Conservation (phyloP, 2,888 invertebrate species). For the Theodoxus fluviatilis region DNA sequence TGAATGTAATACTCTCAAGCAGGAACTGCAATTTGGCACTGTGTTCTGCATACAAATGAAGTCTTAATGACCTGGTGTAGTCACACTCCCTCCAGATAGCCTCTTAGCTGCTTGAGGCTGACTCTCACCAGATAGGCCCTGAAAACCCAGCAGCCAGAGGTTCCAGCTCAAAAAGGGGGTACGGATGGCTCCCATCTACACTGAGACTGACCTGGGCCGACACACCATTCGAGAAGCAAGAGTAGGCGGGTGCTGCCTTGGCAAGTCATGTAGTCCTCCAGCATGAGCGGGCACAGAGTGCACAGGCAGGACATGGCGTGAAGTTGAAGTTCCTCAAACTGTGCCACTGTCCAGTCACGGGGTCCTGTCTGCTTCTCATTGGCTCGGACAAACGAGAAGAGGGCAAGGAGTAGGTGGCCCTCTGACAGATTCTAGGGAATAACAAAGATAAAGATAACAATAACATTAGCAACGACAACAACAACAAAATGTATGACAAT, state of each 20-base stretch:
- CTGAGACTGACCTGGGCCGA: slow-evolving; percentile 53
- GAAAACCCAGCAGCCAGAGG: too few species aligned
- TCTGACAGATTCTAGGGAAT: slow-evolving; percentile 59
- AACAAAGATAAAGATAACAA: too few species aligned
- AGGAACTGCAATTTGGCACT: too few species aligned
- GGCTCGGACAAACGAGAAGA: slow-evolving; percentile 62
- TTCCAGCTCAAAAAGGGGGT: background rate
- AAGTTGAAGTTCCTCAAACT: slow-evolving; percentile 66
- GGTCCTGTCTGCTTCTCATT: slow-evolving; percentile 55
- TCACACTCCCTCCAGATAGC: too few species aligned
- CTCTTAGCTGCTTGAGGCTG: too few species aligned
- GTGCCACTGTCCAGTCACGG: slow-evolving; percentile 61
- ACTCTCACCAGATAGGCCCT: too few species aligned
- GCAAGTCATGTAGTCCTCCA: slow-evolving; percentile 64
- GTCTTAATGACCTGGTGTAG: too few species aligned
- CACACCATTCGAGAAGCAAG: slow-evolving; percentile 64
- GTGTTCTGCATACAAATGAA: too few species aligned
- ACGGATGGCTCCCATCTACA: too few species aligned
- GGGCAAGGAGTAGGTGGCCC: slow-evolving; percentile 60
- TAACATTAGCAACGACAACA: too few species aligned
- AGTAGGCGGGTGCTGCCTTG: slow-evolving; percentile 63
- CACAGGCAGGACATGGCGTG: slow-evolving; percentile 62
- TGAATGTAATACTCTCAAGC: too few species aligned
- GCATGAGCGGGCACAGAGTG: slow-evolving; percentile 60
- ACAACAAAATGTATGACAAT: too few species aligned